These are phyloP conservation scores for Hypomesus transpacificus DNA, from an alignment of 2,113 vertebrate species.

Conservation along the genomic window DNA sequence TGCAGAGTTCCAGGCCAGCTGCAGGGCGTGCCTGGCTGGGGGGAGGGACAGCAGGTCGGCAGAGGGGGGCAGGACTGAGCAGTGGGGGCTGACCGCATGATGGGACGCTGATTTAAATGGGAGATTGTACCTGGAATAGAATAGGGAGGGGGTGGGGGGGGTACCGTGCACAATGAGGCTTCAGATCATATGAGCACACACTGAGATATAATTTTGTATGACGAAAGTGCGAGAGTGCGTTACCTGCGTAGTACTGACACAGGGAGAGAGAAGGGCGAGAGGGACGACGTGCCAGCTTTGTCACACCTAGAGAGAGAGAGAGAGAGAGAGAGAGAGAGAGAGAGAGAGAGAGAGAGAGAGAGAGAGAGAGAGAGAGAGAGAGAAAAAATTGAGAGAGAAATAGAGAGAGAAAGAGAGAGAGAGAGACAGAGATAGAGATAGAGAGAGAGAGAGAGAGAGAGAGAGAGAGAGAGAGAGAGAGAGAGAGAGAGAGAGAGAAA, in stretches of 20 bases:
- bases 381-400: too few species aligned
- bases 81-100: constrained; percentile 88
- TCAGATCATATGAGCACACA: too few species aligned
- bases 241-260: too few species aligned
- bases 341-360: background rate
- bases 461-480: background rate
- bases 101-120: constrained; percentile 76
- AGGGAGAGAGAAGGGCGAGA: too few species aligned
- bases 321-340: too few species aligned
- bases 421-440: background rate
- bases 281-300: too few species aligned
- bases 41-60: constrained; percentile 73
- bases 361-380: background rate
- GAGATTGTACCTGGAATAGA: constrained; percentile 77
- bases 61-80: constrained; percentile 76
- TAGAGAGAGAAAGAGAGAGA: background rate
- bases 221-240: too few species aligned
- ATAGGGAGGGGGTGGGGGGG: too few species aligned
- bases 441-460: background rate
- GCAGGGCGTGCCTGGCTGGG: constrained; percentile 79
- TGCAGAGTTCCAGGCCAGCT: constrained; percentile 85
- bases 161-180: too few species aligned
- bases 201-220: too few species aligned
- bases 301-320: too few species aligned
- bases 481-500: background rate